Percentiles rank a stretch among this genome's conserved stretches.
Evolutionary conservation across 2,888 invertebrate genomes (phyloP).

Genomic region (Criorhina ranunculi): DNA sequence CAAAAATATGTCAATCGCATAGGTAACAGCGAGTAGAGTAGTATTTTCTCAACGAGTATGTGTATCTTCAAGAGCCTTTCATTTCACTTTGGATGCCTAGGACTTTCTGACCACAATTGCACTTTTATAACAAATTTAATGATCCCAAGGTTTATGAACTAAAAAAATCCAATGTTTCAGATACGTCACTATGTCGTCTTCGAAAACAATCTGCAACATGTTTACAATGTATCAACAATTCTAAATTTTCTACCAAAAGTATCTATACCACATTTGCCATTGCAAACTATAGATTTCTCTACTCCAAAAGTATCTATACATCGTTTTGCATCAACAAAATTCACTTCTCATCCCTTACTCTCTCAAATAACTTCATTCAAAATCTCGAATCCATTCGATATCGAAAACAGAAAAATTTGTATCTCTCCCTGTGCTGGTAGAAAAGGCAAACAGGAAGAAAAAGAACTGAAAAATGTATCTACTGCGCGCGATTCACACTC

Average conservation of each 20-base stretch:
- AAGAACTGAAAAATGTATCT: slow-evolving; percentile 68
- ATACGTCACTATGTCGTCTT: background rate
- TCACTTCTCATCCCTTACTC: background rate
- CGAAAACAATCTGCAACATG: background rate
- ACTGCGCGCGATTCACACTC: slow-evolving; percentile 70
- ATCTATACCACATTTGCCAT: background rate
- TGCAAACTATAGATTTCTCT: background rate
- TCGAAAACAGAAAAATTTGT: slow-evolving; percentile 41
- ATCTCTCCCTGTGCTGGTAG: slow-evolving; percentile 3
- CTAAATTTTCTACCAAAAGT: slow-evolving; percentile 22
- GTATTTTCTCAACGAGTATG: no score
- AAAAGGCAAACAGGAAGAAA: slow-evolving; percentile 43
- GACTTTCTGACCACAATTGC: background rate
- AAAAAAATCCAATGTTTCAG: background rate
- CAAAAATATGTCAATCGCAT: no score
- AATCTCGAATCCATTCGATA: slow-evolving; percentile 41
- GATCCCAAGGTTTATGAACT: background rate
- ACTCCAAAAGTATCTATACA: slow-evolving; percentile 3
- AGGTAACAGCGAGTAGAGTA: no score
- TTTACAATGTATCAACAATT: background rate
- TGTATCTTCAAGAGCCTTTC: no score
- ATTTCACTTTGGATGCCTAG: no score
- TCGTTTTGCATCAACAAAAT: background rate
- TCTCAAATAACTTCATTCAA: background rate
- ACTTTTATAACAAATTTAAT: background rate